Evolutionary conservation across 2,113 vertebrate genomes (phyloP).

Genomic region (Elaphurus davidianus): DNA sequence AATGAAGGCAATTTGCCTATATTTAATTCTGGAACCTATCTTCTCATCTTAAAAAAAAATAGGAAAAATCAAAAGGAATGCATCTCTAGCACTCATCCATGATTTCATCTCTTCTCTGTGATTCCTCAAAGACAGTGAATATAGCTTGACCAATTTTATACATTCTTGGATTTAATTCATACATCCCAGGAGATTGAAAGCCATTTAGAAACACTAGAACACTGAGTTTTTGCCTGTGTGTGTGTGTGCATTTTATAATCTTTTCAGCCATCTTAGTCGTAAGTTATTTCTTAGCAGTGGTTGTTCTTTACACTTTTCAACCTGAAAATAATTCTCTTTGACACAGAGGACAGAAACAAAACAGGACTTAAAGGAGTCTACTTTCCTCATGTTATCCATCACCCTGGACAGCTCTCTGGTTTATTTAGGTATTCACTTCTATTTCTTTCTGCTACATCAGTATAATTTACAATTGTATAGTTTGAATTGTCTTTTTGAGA

Average conservation of each 20-base stretch:
- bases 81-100: neutral
- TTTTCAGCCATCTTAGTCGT: constrained; percentile 24
- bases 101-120: neutral
- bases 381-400: constrained; percentile 29
- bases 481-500: constrained; percentile 33
- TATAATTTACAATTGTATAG: constrained; percentile 47
- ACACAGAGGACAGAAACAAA: constrained; percentile 48
- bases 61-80: neutral
- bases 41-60: neutral
- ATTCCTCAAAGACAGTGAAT: neutral
- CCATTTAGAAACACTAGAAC: neutral
- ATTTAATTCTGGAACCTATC: constrained; percentile 6
- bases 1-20: neutral
- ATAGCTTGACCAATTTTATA: neutral
- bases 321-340: constrained; percentile 59
- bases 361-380: constrained; percentile 25
- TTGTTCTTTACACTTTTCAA: neutral
- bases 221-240: neutral
- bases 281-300: constrained; percentile 39
- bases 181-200: neutral
- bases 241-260: neutral
- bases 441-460: neutral
- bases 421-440: constrained; percentile 37
- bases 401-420: neutral
- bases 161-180: constrained; percentile 16